Conservation (phyloP, 2,888 invertebrate species). For the Vanessa cardui region DNA sequence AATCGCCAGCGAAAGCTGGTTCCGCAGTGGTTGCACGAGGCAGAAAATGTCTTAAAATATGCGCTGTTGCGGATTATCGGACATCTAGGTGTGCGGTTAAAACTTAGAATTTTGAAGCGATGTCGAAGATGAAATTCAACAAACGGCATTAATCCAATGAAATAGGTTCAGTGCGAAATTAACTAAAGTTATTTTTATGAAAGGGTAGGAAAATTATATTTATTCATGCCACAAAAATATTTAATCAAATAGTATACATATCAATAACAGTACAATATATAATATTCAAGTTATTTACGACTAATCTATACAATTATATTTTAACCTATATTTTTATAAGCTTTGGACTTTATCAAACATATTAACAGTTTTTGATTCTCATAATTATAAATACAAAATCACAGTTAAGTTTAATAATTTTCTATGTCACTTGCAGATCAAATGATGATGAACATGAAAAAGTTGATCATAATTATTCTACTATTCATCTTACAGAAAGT, state of each 20-base stretch:
- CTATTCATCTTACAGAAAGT: neutral
- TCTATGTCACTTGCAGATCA: slow-evolving; percentile 29
- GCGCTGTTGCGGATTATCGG: too few relatives aligned
- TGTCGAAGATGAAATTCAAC: too few relatives aligned
- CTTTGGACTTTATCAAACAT: slow-evolving; percentile 49
- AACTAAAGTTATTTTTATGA: neutral
- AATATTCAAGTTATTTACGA: slow-evolving; percentile 42
- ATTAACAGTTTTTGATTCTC: slow-evolving; percentile 41
- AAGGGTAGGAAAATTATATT: neutral
- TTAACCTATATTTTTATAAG: slow-evolving; percentile 48
- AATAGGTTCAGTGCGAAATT: too few relatives aligned
- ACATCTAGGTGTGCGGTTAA: too few relatives aligned
- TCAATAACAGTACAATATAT: slow-evolving; percentile 45
- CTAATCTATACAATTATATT: slow-evolving; percentile 41
- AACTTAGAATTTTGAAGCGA: too few relatives aligned
- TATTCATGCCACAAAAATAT: slow-evolving; percentile 54
- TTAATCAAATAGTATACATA: slow-evolving; percentile 49
- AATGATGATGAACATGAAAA: slow-evolving; percentile 6
- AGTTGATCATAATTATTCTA: slow-evolving; percentile 8
- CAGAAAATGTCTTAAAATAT: too few relatives aligned
- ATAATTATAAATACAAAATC: slow-evolving; percentile 43
- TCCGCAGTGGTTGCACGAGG: too few relatives aligned
- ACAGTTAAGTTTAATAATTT: slow-evolving; percentile 35
- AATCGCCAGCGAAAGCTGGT: too few relatives aligned
- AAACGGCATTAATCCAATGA: too few relatives aligned